Base-by-base conservation (phyloP, 2,113 vertebrate genomes). In the Pangasianodon gigas region DNA sequence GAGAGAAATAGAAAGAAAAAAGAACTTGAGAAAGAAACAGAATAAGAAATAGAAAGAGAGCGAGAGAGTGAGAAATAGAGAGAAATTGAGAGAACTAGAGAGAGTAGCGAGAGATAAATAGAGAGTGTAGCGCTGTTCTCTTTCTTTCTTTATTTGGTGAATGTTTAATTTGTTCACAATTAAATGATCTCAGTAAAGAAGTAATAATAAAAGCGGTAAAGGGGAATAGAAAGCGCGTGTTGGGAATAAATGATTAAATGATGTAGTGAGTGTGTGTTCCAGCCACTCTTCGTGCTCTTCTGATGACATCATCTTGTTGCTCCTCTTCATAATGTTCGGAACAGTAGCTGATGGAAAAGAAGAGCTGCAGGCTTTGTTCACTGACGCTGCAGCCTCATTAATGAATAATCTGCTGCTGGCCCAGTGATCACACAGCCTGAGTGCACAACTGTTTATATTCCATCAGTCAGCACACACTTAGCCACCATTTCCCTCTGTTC, bases 361-460 rank as follows among this genome's bases (percentile, higher is more conserved):
- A 13, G 29, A 0, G 46, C 75, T 51, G 46, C 11, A 4, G 44
- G 74, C 74, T 80, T 80, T 80, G 29, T 52, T 80, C 48, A n/a
- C 26, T 80, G 48, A 52, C 74, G 48, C 41, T 77, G 74, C 48
- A 80, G 26, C 16, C 77, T 80, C 77, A 52, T 51, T 80, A 52
- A 51, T 80, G 48, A 80, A 80, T 52, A 80, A 52, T 79, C 21
- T 79, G 21, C 21, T 48, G 21, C 75, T 79, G 75, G 75, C 75
- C 44, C 9, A 26, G 24, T 48, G 44, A 79, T 79, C 75, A 5
- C 75, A 48, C 71, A 18, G 71, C 37, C 71, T 44, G 71, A 74
- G 44, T 79, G 44, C 44, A 46, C 75, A 26, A 48, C 75, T 6
- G 9, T 26, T 79, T 26, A 11, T 11, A 26, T 26, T 48, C 24